Evolutionary conservation across 2,888 invertebrate species (phyloP).

Genomic region (Synergus gifuensis): DNA sequence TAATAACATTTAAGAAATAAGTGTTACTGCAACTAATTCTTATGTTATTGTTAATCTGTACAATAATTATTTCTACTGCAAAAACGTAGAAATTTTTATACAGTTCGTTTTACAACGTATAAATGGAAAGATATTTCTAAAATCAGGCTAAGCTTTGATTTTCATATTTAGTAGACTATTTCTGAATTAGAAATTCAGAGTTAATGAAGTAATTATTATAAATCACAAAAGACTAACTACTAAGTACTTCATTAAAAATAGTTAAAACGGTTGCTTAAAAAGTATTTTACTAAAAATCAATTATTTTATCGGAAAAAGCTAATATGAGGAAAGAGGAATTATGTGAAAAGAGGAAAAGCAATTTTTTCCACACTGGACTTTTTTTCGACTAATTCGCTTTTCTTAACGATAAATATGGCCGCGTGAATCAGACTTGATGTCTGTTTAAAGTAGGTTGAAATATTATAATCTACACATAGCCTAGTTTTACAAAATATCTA

Average conservation of each 20-base stretch:
- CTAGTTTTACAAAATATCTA: slow-evolving; percentile 55
- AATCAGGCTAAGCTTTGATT: slow-evolving; percentile 37
- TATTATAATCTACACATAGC: slow-evolving; percentile 49
- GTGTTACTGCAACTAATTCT: neutral
- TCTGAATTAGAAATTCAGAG: slow-evolving; percentile 20
- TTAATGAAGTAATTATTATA: neutral
- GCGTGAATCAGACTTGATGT: slow-evolving; percentile 10
- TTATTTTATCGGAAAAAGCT: neutral
- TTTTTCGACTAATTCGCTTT: slow-evolving; percentile 21
- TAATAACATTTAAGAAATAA: neutral
- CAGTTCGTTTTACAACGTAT: slow-evolving; percentile 42
- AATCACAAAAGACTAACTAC: slow-evolving; percentile 34
- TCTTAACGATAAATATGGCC: slow-evolving; percentile 35
- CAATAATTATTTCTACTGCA: slow-evolving; percentile 11
- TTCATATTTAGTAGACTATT: slow-evolving; percentile 31
- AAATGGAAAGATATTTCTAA: slow-evolving; percentile 37
- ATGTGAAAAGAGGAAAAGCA: neutral
- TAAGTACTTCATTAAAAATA: slow-evolving; percentile 18
- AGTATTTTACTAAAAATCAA: neutral
- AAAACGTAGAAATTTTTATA: slow-evolving; percentile 51
- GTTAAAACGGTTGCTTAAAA: neutral
- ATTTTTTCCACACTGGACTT: slow-evolving; percentile 25
- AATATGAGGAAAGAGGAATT: neutral
- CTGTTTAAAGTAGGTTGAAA: slow-evolving; percentile 42
- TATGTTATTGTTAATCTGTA: slow-evolving; percentile 44